Conservation (phyloP, 2,113 vertebrate species). For the Calyptomena viridis region DNA sequence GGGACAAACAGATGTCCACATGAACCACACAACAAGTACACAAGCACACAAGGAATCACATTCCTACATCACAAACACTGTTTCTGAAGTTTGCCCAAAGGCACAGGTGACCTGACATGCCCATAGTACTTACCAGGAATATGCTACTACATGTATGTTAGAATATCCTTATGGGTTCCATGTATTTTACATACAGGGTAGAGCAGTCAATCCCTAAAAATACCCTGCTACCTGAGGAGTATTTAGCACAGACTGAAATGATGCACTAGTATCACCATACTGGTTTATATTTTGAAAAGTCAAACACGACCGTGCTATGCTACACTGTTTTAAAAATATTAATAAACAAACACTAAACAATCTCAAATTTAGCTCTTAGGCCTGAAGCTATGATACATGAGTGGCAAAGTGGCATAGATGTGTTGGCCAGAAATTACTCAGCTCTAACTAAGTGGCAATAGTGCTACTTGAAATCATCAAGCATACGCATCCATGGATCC, state of each 20-base stretch:
- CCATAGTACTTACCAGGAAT: background rate
- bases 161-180: background rate
- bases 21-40: background rate
- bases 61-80: background rate
- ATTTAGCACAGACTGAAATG: background rate
- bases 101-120: background rate
- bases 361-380: slow-evolving; percentile 28
- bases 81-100: background rate
- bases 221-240: background rate
- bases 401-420: slow-evolving; percentile 3
- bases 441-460: slow-evolving; percentile 17
- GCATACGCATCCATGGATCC: background rate
- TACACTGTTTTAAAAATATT: slow-evolving; percentile 34
- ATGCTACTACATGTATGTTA: fast-evolving
- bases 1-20: background rate
- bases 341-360: slow-evolving; percentile 49
- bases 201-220: background rate
- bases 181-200: background rate
- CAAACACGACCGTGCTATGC: background rate
- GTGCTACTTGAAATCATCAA: slow-evolving; percentile 1
- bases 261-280: background rate
- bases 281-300: background rate
- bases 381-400: background rate
- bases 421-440: slow-evolving; percentile 21
- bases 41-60: background rate